Evolutionary conservation across 2,888 invertebrate species (phyloP).

Genomic region (Amiota mariae): DNA sequence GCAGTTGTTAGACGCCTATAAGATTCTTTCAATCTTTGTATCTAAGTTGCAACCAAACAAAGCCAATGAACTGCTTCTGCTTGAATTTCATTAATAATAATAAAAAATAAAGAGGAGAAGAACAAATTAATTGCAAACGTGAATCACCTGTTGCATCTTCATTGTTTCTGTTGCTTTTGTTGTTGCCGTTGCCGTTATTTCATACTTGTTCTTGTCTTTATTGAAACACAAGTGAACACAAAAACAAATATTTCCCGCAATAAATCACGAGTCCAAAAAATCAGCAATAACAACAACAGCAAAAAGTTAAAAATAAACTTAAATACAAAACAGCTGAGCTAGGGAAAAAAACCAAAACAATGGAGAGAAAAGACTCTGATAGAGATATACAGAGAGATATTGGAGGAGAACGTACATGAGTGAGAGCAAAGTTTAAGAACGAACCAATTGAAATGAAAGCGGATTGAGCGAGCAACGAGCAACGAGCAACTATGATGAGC

Average conservation of each 20-base stretch:
- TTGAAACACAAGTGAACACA: conserved; percentile 30
- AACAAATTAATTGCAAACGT: conserved; percentile 30
- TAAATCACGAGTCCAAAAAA: conserved; percentile 52
- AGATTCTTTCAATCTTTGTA: background rate
- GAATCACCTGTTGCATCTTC: conserved; percentile 59
- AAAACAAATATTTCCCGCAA: conserved; percentile 50
- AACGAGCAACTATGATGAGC: conserved; percentile 25
- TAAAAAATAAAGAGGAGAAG: background rate
- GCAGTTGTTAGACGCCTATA: background rate
- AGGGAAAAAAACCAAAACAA: conserved; percentile 40
- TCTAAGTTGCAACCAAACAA: background rate
- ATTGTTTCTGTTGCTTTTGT: conserved; percentile 23
- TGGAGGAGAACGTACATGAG: background rate
- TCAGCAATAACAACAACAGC: conserved; percentile 43
- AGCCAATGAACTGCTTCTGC: conserved; percentile 10
- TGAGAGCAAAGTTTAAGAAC: background rate
- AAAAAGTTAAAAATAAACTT: conserved; percentile 23
- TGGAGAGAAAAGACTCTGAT: conserved; percentile 43
- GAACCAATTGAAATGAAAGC: conserved; percentile 29
- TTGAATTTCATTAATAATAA: background rate
- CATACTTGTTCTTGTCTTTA: background rate
- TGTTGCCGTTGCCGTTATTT: no score
- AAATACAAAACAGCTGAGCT: conserved; percentile 30
- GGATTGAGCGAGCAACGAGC: conserved; percentile 21
- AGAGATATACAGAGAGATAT: conserved; percentile 33